These are phyloP conservation scores for Cheilosia vulpina DNA, from an alignment of 2,888 invertebrate genomes.

Conservation along the genomic window DNA sequence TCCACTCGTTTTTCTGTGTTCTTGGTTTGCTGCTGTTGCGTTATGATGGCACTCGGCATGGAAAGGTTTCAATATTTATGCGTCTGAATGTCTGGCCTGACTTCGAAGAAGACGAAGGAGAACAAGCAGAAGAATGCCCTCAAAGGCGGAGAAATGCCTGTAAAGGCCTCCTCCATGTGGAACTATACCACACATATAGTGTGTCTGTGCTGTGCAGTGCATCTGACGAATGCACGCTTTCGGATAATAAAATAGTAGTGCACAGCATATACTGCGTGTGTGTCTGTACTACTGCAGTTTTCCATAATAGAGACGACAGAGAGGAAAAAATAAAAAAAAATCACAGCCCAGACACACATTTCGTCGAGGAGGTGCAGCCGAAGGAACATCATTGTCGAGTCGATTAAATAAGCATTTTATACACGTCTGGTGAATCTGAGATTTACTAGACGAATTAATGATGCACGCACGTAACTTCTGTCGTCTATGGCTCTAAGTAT, in stretches of 20 bases:
- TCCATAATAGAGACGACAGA: conserved; percentile 3
- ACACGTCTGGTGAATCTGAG: conserved; percentile 73
- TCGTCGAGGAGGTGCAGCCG: conserved; percentile 12
- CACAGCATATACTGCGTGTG: conserved; percentile 34
- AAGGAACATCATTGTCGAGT: conserved; percentile 58
- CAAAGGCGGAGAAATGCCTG: conserved; percentile 59
- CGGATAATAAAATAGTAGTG: conserved; percentile 58
- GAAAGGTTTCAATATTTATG: conserved; percentile 71
- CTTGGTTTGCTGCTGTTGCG: not conserved
- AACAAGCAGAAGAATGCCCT: conserved; percentile 61
- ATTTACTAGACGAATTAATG: conserved; percentile 75
- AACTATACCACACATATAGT: conserved; percentile 36
- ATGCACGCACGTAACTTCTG: conserved; percentile 71
- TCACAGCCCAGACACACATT: conserved; percentile 32
- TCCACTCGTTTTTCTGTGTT: conserved; percentile 31
- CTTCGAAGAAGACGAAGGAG: conserved; percentile 49
- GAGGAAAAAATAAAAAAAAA: not conserved
- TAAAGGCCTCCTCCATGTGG: conserved; percentile 47
- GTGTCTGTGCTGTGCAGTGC: not conserved
- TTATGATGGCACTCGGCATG: conserved; percentile 38
- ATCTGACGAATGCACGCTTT: conserved; percentile 42
- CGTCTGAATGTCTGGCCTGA: conserved; percentile 74
- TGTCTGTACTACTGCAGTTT: conserved; percentile 37
- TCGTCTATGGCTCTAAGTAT: conserved; percentile 65
- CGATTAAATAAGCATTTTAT: conserved; percentile 73